phyloP scores from a whole-genome alignment of 2,888 invertebrate species.

The Pherbina coryleti region DNA sequence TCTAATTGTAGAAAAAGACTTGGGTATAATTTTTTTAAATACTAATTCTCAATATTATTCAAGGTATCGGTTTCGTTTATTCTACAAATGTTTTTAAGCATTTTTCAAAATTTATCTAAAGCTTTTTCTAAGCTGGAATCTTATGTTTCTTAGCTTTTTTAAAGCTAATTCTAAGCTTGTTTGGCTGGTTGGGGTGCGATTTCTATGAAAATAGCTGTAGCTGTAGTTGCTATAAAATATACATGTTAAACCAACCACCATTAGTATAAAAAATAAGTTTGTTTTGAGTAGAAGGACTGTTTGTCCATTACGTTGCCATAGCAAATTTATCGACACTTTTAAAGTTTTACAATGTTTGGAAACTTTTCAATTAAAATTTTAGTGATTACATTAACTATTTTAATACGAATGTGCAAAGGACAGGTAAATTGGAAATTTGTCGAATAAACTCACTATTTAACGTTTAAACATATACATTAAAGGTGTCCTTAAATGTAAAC shows the following conservation, averaged over 20 bases:
- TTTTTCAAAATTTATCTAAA: no score
- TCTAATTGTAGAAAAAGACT: no score
- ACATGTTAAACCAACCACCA: not conserved
- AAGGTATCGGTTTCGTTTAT: no score
- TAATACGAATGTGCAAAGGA: not conserved
- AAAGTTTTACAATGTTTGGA: not conserved
- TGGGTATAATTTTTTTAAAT: no score
- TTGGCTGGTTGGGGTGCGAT: no score
- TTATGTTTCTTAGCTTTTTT: no score
- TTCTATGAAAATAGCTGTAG: not conserved
- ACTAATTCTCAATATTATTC: no score
- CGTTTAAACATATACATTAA: no score
- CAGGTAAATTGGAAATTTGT: not conserved
- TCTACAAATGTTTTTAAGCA: no score
- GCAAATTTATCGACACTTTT: not conserved
- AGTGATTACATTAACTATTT: slow-evolving; percentile 2
- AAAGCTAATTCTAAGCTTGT: no score
- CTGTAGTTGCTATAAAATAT: not conserved
- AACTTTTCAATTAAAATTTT: not conserved
- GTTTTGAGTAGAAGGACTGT: not conserved
- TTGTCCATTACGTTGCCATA: slow-evolving; percentile 20
- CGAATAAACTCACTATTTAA: not conserved
- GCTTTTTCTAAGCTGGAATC: no score
- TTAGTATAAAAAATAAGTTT: not conserved
- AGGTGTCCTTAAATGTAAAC: no score